These are phyloP conservation scores for Parapsyche elsis DNA, from an alignment of 1,140 invertebrate species.

Conservation along the genomic window DNA sequence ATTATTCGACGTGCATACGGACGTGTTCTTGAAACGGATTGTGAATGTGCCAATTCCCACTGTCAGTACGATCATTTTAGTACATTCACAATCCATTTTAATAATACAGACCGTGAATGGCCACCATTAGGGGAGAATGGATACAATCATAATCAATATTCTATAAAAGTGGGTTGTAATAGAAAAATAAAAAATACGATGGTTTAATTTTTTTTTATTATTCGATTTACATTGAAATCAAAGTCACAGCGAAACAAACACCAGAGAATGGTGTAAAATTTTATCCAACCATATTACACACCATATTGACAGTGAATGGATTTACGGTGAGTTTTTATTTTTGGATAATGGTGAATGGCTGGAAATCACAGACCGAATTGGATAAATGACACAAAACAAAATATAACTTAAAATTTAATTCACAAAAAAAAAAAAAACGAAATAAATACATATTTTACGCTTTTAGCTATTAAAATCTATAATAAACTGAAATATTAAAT, in stretches of 20 bases:
- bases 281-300: constrained; percentile 28
- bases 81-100: too few relatives aligned
- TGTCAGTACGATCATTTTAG: too few relatives aligned
- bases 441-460: constrained; percentile 19
- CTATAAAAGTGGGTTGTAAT: too few relatives aligned
- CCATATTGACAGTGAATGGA: neutral
- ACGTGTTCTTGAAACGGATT: too few relatives aligned
- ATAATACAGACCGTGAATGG: too few relatives aligned
- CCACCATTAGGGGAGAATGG: too few relatives aligned
- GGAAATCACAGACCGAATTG: constrained; percentile 42
- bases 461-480: constrained; percentile 37
- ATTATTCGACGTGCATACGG: too few relatives aligned
- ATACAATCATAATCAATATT: too few relatives aligned
- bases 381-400: constrained; percentile 20
- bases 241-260: constrained; percentile 46
- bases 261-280: constrained; percentile 32
- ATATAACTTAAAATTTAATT: constrained; percentile 6
- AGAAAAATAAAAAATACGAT: neutral
- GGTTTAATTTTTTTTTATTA: constrained; percentile 2
- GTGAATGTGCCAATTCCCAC: too few relatives aligned
- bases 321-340: neutral
- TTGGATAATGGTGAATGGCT: constrained; percentile 24
- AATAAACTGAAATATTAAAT: neutral
- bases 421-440: constrained; percentile 26
- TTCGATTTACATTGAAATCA: constrained; percentile 40